Conservation (phyloP, 2,888 invertebrate genomes). For the Diachrysia chrysitis region DNA sequence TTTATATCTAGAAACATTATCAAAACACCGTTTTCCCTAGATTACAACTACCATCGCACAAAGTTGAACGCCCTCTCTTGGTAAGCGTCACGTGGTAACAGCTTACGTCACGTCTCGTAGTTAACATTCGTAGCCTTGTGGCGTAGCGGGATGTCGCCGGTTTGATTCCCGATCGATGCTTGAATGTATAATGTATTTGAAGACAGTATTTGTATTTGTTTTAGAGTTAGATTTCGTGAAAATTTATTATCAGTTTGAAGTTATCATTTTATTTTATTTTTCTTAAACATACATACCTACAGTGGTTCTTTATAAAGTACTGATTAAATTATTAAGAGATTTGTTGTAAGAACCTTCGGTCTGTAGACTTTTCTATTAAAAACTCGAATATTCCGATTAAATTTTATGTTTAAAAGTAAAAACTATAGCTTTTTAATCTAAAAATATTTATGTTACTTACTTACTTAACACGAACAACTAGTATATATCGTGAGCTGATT, state of each 20-base stretch:
- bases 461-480: background rate
- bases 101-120: constrained; percentile 31
- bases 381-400: too few species aligned
- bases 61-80: constrained; percentile 27
- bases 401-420: too few species aligned
- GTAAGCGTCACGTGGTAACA: constrained; percentile 17
- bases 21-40: background rate
- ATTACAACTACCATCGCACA: background rate
- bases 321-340: too few species aligned
- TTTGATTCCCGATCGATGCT: constrained; percentile 16
- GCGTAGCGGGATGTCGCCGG: constrained; percentile 28
- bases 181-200: background rate
- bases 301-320: too few species aligned
- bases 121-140: constrained; percentile 28
- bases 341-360: too few species aligned
- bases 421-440: background rate
- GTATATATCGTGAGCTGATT: background rate
- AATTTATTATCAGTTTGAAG: too few species aligned
- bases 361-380: too few species aligned
- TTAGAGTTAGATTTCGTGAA: background rate
- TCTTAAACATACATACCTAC: too few species aligned
- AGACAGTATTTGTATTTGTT: background rate
- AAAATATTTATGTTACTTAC: background rate
- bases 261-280: too few species aligned
- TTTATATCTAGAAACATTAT: background rate